Conservation (phyloP, 2,888 invertebrate genomes). For the Thymelicus acteon region DNA sequence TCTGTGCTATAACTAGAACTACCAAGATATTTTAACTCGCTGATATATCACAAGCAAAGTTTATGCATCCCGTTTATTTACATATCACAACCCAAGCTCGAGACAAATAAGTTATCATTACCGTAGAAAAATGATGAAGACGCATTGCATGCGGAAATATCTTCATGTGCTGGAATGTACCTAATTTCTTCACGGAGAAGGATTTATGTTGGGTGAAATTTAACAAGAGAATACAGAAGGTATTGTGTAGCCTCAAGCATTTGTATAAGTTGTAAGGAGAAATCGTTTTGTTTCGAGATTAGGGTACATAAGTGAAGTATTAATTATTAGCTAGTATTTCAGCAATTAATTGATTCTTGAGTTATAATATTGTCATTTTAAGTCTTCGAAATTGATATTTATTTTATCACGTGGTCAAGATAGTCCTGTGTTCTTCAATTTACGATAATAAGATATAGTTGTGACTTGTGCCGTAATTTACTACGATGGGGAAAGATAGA, state of each 20-base stretch:
- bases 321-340: too few species aligned
- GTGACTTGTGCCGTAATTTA: too few species aligned
- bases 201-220: slow-evolving; percentile 24
- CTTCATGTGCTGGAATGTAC: slow-evolving; percentile 19
- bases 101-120: slow-evolving; percentile 44
- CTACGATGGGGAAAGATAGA: too few species aligned
- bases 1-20: too few species aligned
- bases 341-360: too few species aligned
- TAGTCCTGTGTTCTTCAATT: too few species aligned
- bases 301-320: not conserved
- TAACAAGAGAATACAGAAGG: slow-evolving; percentile 8
- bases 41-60: not conserved
- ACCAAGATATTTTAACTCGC: not conserved
- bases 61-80: slow-evolving; percentile 7
- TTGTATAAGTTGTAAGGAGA: slow-evolving; percentile 20
- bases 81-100: slow-evolving; percentile 4
- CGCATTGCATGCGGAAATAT: slow-evolving; percentile 37
- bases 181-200: slow-evolving; percentile 20
- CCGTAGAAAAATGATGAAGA: slow-evolving; percentile 41
- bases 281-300: not conserved
- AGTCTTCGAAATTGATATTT: too few species aligned
- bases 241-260: slow-evolving; percentile 6
- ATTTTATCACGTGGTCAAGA: too few species aligned
- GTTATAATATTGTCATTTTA: too few species aligned
- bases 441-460: too few species aligned